Evolutionary conservation across 2,888 invertebrate species (phyloP), one percentile per base, ranked within the genome.

Genomic region (Stenchaetothrips biformis): DNA sequence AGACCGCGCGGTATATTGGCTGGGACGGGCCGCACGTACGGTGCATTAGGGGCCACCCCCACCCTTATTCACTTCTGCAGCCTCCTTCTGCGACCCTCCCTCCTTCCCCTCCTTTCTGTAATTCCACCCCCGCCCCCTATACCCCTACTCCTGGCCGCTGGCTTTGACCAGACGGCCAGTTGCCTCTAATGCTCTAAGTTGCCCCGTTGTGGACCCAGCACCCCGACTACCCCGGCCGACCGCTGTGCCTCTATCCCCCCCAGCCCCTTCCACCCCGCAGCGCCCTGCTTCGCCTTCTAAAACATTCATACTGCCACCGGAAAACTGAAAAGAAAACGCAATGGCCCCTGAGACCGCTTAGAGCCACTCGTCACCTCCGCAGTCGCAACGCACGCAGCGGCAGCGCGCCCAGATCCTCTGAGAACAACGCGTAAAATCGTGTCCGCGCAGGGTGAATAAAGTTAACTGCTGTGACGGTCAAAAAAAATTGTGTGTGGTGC

Each of bases 21-120:
- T 74, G 25, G 21, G 67, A 74, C 67, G 25, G 67, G 67, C 21
- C 25, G 67, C 67, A 74, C 67, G 67, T 74, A 74, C 67, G 67
- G 67, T 74, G 67, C 67, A 74, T 74, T 74, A 74, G 67, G 25
- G 67, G 67, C 25, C 67, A 74, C 67, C 67, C 67, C 67, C 67
- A 74, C 67, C 67, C 67, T 53, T 74, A 74, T 74, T 74, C 67
- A 74, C 67, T 74, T 25, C 21, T 25, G 21, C 67, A 7, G 7
- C 67, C 25, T 74, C 67, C 25, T 67, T 37, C 37, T 37, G 37
- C 37, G 37, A 37, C 37, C 37, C 37, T 37, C 37, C 37, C 37
- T n/a, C 21, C 67, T 67, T 21, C 21, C 67, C 13, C n/a, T n/a
- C 13, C 59, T 13, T 18, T 13, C 59, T 16, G 18, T 59, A 16